Evolutionary conservation across 2,113 vertebrate genomes (phyloP).

Genomic region (Gasterosteus nipponicus): DNA sequence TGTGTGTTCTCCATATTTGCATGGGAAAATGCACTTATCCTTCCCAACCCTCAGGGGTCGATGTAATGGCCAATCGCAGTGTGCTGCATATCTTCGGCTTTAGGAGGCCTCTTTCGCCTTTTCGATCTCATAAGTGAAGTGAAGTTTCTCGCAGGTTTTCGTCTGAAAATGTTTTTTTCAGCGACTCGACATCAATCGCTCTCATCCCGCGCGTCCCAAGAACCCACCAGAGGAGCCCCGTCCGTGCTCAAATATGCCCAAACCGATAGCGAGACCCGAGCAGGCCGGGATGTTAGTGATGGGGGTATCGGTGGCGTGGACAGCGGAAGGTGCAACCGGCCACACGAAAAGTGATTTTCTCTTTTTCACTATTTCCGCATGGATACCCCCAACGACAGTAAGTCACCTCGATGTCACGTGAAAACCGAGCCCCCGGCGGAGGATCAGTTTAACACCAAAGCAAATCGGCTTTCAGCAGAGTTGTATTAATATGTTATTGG

Average conservation of each 20-base stretch:
- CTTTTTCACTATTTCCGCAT: too few species aligned
- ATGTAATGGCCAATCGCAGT: conserved; percentile 49
- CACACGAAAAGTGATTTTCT: background rate
- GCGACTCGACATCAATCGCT: conserved; percentile 26
- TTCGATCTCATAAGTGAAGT: conserved; percentile 44
- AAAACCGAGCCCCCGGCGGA: conserved; percentile 29
- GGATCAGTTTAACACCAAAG: conserved; percentile 72
- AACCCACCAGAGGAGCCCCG: conserved; percentile 41
- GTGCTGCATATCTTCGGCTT: background rate
- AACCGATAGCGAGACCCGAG: conserved; percentile 34
- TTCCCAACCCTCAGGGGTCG: conserved; percentile 11
- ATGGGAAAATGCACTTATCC: conserved; percentile 16
- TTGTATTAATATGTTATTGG: conserved; percentile 73
- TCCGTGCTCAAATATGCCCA: conserved; percentile 54
- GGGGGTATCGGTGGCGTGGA: conserved; percentile 2
- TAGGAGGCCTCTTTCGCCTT: conserved; percentile 19
- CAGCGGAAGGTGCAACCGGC: background rate
- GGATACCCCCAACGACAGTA: conserved; percentile 15
- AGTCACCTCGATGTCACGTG: conserved; percentile 55
- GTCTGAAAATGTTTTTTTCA: conserved; percentile 47
- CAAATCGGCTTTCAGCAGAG: conserved; percentile 72
- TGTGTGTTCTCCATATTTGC: conserved; percentile 19
- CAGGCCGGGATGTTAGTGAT: conserved; percentile 23
- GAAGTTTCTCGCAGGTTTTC: conserved; percentile 46
- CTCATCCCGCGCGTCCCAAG: conserved; percentile 37